Base-by-base conservation (phyloP, 1,140 invertebrate genomes). In the Ptiloglossa arizonensis region DNA sequence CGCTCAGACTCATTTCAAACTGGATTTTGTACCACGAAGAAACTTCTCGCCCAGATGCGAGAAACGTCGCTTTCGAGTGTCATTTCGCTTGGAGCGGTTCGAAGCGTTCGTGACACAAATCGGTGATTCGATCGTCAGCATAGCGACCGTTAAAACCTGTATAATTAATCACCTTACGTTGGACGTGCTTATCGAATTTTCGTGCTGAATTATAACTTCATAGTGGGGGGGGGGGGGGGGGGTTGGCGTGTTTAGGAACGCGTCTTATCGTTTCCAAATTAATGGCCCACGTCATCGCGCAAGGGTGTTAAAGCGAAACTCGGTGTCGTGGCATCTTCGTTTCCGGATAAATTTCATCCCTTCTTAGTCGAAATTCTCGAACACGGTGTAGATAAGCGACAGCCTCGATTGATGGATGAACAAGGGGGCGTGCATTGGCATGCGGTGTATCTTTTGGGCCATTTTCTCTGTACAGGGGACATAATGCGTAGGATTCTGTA, bases 181-280 rank as follows among this genome's bases (percentile, higher is more conserved):
- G 24, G 52, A 29, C 52, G 13, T n/a, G 57, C 57, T 60, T 38
- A 38, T 38, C 57, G 57, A 60, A 35, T 60, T 60, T 60, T 60
- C 35, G 4, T n/a, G 57, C 19, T 13, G 32, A 38, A 60, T 38
- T 60, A 41, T n/a, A 38, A 22, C 8, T 22, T 32, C 2, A 8
- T 5, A 0, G 19, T n/a, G n/a, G n/a, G n/a, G n/a, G n/a, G n/a
- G n/a, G n/a, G n/a, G n/a, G n/a, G n/a, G n/a, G n/a, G n/a, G n/a
- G n/a, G n/a, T n/a, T n/a, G n/a, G 19, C 54, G 24, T 4, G n/a
- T 38, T 41, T 4, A 17, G 29, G 32, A 5, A 9, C 19, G 15
- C 35, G 57, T 38, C 32, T 60, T 60, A 60, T 59, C 57, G 35
- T 22, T 38, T 22, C 32, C 17, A 32, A 35, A 60, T 38, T 60